Conservation (phyloP, 2,113 vertebrate species). For the Chaetorhynchus papuensis region DNA sequence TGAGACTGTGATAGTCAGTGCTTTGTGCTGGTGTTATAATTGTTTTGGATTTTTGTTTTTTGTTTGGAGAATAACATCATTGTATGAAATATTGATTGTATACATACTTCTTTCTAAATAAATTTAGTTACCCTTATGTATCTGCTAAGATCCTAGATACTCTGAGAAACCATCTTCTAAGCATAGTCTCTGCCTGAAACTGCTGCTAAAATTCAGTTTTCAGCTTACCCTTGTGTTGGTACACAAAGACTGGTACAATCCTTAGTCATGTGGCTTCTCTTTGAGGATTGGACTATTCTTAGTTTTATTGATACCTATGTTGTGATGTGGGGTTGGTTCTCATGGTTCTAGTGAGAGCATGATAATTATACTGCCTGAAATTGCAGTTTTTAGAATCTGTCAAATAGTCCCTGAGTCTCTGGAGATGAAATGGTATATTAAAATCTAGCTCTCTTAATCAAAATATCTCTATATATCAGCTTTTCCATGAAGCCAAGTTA, state of each 20-base stretch:
- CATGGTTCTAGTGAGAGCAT: neutral
- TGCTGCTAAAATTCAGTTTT: neutral
- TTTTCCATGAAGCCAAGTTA: neutral
- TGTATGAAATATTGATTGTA: neutral
- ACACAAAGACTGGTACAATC: neutral
- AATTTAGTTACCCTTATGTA: neutral
- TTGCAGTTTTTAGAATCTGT: neutral
- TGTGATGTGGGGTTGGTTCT: neutral
- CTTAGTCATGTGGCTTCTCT: neutral
- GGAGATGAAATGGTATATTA: neutral
- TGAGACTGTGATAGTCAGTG: neutral
- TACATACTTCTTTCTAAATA: neutral
- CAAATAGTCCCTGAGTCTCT: neutral
- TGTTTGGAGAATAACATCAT: neutral
- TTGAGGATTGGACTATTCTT: neutral
- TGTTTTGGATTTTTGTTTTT: rapidly evolving
- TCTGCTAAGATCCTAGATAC: neutral
- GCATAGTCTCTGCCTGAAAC: neutral
- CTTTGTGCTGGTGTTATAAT: neutral
- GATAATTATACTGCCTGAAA: neutral
- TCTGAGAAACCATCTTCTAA: neutral
- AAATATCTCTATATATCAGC: neutral
- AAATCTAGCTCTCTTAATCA: neutral
- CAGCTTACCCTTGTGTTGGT: rapidly evolving
- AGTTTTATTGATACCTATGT: neutral